Base-by-base conservation (phyloP, 2,797 vertebrate genomes). In the Chelonia mydas region DNA sequence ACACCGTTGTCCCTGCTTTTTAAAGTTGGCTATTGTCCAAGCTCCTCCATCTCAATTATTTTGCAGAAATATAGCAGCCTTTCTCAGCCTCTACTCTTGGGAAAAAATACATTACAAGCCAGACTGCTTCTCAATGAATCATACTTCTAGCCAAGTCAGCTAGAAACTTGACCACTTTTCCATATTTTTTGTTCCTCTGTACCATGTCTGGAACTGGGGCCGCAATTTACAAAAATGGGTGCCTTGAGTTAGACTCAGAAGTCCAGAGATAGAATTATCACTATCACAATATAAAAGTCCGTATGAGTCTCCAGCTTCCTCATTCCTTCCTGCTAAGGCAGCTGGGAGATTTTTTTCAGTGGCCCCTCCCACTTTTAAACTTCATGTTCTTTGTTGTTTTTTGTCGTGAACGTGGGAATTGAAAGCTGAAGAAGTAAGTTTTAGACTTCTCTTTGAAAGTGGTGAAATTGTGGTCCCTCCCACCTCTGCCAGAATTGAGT, bases 41-140 rank as follows among this genome's bases (percentile, higher is more conserved):
- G 6, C 65, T 90, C 28, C 91, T 87, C 79, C n/a, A 91, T 68
- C 91, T 47, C 11, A 83, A 45, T 77, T 83, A 25, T 85, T 94
- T 86, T n/a, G 1, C 50, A 87, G 86, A 90, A 86, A 57, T 27
- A n/a, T 9, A 83, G 74, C 12, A 53, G 6, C 74, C n/a, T 86
- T 91, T 17, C 90, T 88, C 74, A n/a, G 65, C 81, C 33, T 84
- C 77, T 55, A 83, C 82, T 54, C 45, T 65, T 84, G 81, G 68
- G 94, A 81, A 47, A 91, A 95, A 87, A 28, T 19, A 76, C 23
- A 21, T 41, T 88, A 94, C 65, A 82, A 33, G 28, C 11, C 47
- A 80, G 16, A 25, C 79, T 51, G 82, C 77, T 90, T 86, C 76
- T 91, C 68, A 84, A 50, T 87, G 47, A 88, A 17, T 86, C 61